Evolutionary conservation across 2,888 invertebrate genomes (phyloP).

Genomic region (Sphaerophoria taeniata): DNA sequence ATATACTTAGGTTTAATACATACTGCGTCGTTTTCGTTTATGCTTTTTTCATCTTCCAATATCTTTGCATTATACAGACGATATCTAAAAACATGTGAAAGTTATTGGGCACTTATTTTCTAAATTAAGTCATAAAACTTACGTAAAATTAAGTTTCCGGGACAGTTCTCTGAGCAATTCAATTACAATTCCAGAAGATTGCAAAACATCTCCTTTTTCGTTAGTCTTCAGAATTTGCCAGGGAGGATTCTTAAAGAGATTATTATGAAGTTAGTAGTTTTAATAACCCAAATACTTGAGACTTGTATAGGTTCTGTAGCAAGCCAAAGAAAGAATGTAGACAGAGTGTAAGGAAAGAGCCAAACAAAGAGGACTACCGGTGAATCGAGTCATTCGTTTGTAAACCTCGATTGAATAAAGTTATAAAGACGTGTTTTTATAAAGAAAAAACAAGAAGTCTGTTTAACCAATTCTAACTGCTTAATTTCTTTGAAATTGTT

Average conservation of each 20-base stretch:
- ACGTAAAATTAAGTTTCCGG: slow-evolving; percentile 91
- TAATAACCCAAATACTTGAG: neutral
- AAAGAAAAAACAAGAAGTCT: too few species aligned
- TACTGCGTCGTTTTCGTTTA: slow-evolving; percentile 78
- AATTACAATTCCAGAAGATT: slow-evolving; percentile 89
- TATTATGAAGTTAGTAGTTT: slow-evolving; percentile 49
- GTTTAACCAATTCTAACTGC: too few species aligned
- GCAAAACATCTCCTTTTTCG: slow-evolving; percentile 83
- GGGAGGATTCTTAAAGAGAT: slow-evolving; percentile 89
- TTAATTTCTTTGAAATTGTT: too few species aligned
- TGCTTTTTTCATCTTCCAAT: slow-evolving; percentile 70
- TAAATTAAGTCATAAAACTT: slow-evolving; percentile 77
- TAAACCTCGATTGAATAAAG: too few species aligned
- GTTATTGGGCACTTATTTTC: neutral
- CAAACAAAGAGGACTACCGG: too few species aligned
- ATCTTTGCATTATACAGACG: slow-evolving; percentile 77
- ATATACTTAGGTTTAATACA: slow-evolving; percentile 14
- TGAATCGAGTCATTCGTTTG: too few species aligned
- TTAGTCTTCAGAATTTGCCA: slow-evolving; percentile 90
- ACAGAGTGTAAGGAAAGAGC: too few species aligned
- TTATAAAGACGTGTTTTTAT: too few species aligned
- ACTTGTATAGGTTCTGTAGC: slow-evolving; percentile 35
- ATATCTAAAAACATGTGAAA: slow-evolving; percentile 72
- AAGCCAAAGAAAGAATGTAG: too few species aligned
- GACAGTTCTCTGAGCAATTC: slow-evolving; percentile 91